Percentiles rank a stretch among this genome's conserved stretches.
phyloP scores from a whole-genome alignment of 2,113 vertebrate genomes.

The Paedocypris sp. region DNA sequence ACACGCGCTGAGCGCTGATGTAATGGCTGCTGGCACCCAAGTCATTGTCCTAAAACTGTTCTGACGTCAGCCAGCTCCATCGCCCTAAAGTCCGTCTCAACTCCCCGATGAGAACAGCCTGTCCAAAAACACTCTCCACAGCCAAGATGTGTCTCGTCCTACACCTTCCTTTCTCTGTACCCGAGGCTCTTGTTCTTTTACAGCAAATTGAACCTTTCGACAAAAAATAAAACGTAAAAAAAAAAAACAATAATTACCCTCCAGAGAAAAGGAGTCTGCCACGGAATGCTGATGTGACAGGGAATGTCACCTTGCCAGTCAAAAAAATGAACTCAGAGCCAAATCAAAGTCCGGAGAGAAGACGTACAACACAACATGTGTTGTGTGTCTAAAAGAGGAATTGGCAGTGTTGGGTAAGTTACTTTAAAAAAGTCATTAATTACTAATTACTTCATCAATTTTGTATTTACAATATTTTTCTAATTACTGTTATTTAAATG shows the following conservation, averaged over 20 bases:
- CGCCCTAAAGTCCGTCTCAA: slow-evolving; percentile 4
- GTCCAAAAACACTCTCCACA: slow-evolving; percentile 46
- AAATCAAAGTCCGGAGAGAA: slow-evolving; percentile 36
- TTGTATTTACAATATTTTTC: too few relatives aligned
- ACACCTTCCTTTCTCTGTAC: slow-evolving; percentile 43
- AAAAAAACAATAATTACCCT: slow-evolving; percentile 86
- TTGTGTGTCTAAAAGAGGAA: slow-evolving; percentile 22
- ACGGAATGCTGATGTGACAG: slow-evolving; percentile 73
- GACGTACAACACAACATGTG: slow-evolving; percentile 22
- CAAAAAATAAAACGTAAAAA: too few relatives aligned
- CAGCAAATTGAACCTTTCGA: slow-evolving; percentile 82
- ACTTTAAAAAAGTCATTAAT: too few relatives aligned
- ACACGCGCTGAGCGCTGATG: slow-evolving; percentile 34
- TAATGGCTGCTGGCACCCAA: slow-evolving; percentile 38
- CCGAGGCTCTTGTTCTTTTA: slow-evolving; percentile 68
- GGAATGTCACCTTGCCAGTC: slow-evolving; percentile 88
- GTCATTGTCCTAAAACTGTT: slow-evolving; percentile 25
- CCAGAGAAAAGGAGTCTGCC: slow-evolving; percentile 68
- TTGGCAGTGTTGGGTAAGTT: too few relatives aligned
- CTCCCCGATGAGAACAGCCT: slow-evolving; percentile 45
- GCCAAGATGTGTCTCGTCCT: slow-evolving; percentile 42
- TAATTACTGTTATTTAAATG: too few relatives aligned
- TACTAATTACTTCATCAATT: too few relatives aligned
- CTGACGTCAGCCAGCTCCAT: slow-evolving; percentile 44
- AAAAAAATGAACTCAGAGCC: slow-evolving; percentile 46